phyloP scores from a whole-genome alignment of 2,797 vertebrate species.

The Danio choprae region DNA sequence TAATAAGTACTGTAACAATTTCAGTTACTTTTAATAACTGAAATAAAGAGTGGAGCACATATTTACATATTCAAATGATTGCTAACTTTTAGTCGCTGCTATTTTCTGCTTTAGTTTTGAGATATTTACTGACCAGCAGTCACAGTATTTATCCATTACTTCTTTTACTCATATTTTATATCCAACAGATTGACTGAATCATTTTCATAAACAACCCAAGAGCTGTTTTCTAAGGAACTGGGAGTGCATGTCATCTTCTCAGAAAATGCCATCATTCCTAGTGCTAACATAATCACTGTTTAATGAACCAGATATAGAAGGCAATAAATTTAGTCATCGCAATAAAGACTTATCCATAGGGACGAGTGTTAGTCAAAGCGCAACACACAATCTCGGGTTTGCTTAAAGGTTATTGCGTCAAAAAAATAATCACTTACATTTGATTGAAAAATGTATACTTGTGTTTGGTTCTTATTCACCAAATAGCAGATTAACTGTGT shows the following conservation, averaged over 20 bases:
- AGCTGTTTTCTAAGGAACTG: not conserved
- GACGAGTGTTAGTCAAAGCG: not conserved
- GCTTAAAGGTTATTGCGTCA: not conserved
- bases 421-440: not conserved
- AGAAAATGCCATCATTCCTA: not conserved
- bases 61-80: too few relatives aligned
- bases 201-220: constrained; percentile 16
- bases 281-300: constrained; percentile 27
- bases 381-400: not conserved
- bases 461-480: not conserved
- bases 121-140: not conserved
- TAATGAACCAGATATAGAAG: constrained; percentile 1
- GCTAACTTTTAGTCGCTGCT: too few relatives aligned
- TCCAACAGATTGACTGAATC: not conserved
- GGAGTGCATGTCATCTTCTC: not conserved
- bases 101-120: not conserved
- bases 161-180: not conserved
- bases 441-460: not conserved
- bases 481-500: not conserved
- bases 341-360: not conserved
- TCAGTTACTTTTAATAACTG: too few relatives aligned
- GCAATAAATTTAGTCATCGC: not conserved
- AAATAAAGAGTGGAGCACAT: too few relatives aligned
- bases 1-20: too few relatives aligned
- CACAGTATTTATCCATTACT: not conserved